These are phyloP conservation scores for Rafetus swinhoei DNA, from an alignment of 2,113 vertebrate species.

Conservation along the genomic window DNA sequence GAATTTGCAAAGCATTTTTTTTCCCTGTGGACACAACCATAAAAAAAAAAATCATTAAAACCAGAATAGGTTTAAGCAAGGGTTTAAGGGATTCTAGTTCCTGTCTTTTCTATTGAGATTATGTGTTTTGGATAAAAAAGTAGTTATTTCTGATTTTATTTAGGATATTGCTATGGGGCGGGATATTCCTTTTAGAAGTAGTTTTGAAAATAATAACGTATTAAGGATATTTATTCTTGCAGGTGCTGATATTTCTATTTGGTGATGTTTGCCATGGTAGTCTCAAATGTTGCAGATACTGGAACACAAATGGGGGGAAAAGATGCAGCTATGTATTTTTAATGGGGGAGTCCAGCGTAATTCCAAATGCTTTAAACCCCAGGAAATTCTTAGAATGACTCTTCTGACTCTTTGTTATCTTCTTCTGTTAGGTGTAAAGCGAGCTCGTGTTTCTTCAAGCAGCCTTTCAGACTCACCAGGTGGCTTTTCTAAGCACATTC, in stretches of 20 bases:
- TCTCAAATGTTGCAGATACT: neutral
- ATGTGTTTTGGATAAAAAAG: neutral
- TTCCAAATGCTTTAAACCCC: neutral
- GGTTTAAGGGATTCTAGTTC: neutral
- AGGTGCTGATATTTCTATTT: neutral
- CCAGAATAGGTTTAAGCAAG: neutral
- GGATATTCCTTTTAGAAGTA: neutral
- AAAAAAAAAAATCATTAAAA: neutral
- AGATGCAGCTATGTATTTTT: neutral
- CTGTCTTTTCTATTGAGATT: neutral
- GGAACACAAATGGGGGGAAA: neutral
- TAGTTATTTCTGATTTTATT: neutral
- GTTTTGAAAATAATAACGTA: neutral
- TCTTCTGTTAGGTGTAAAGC: conserved; percentile 74
- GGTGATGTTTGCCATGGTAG: neutral
- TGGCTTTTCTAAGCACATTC: conserved; percentile 80
- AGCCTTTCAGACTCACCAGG: conserved; percentile 73
- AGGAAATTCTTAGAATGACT: neutral
- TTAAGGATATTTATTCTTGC: neutral
- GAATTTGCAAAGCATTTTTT: neutral
- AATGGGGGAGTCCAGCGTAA: neutral
- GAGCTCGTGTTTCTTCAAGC: conserved; percentile 65
- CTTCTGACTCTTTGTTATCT: neutral
- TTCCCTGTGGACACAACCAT: neutral
- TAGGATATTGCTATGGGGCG: neutral